A percentile compares a stretch with the other conserved stretches of the same genome.
These are phyloP conservation scores for Oryzias dopingdopingensis DNA, from an alignment of 2,797 vertebrate species.

Conservation along the genomic window DNA sequence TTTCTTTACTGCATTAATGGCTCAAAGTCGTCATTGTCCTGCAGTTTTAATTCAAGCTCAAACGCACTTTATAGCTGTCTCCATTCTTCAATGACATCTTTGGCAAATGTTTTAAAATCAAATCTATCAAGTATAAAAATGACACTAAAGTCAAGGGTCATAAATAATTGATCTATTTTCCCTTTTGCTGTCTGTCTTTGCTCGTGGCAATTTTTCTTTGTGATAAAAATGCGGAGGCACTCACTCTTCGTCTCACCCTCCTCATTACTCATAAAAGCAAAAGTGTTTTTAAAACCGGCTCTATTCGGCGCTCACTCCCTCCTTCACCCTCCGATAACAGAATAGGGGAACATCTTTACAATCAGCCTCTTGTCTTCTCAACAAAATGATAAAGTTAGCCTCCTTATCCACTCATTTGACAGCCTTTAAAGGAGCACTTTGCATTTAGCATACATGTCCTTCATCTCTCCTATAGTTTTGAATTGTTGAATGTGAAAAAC, in stretches of 20 bases:
- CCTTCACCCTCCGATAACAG: conserved; percentile 38
- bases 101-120: too few species aligned
- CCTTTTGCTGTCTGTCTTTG: conserved; percentile 4
- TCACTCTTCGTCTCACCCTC: conserved; percentile 22
- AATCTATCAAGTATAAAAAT: conserved; percentile 6
- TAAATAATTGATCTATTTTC: conserved; percentile 18
- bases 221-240: conserved; percentile 35
- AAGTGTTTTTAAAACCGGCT: conserved; percentile 44
- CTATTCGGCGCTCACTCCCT: conserved; percentile 25
- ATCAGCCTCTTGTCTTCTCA: conserved; percentile 45
- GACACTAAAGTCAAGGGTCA: conserved; percentile 14
- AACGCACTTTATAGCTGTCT: too few species aligned
- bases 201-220: conserved; percentile 7
- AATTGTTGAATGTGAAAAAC: conserved; percentile 38
- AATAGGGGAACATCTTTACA: conserved; percentile 48
- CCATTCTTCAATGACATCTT: too few species aligned
- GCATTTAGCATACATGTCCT: conserved; percentile 14
- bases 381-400: conserved; percentile 66
- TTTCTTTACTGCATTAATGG: too few species aligned
- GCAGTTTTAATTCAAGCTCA: too few species aligned
- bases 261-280: conserved; percentile 24
- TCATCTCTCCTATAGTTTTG: conserved; percentile 40
- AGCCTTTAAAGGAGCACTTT: conserved; percentile 48
- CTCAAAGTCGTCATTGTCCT: too few species aligned
- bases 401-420: conserved; percentile 56